Evolutionary conservation across 2,888 invertebrate species (phyloP).

Genomic region (Aplocera efformata): DNA sequence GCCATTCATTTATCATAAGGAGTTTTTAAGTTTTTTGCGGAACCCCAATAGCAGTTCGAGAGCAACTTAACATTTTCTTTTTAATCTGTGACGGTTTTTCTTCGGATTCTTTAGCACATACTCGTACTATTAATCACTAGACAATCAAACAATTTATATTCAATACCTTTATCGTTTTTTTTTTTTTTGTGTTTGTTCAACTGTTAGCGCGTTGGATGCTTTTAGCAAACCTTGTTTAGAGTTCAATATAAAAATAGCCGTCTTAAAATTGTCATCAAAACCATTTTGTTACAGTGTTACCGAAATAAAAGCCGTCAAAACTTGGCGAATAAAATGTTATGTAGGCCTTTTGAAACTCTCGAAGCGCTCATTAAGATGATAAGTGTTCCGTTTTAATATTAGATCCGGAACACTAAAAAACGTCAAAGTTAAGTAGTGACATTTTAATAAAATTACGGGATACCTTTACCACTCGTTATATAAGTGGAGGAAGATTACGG

Average conservation of each 20-base stretch:
- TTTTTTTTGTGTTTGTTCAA: too few species aligned
- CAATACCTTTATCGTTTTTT: too few species aligned
- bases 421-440: conserved; percentile 11
- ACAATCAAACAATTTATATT: conserved; percentile 1
- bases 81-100: conserved; percentile 7
- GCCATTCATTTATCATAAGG: conserved; percentile 55
- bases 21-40: conserved; percentile 38
- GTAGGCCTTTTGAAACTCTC: conserved; percentile 13
- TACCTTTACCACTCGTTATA: conserved; percentile 7
- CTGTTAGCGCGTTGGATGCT: too few species aligned
- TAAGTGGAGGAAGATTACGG: conserved; percentile 11
- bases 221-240: too few species aligned
- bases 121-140: conserved; percentile 11
- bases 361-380: conserved; percentile 20
- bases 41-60: conserved; percentile 27
- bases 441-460: conserved; percentile 15
- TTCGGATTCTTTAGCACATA: conserved; percentile 6
- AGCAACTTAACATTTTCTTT: conserved; percentile 13
- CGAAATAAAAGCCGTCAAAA: conserved; percentile 18
- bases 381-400: conserved; percentile 21
- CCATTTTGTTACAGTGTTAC: conserved; percentile 13
- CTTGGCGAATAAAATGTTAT: conserved; percentile 18
- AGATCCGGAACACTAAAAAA: conserved; percentile 19
- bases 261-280: conserved; percentile 8
- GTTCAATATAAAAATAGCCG: not conserved